Conservation (phyloP, 2,797 vertebrate species). For the Xiphorhynchus erythropygius region DNA sequence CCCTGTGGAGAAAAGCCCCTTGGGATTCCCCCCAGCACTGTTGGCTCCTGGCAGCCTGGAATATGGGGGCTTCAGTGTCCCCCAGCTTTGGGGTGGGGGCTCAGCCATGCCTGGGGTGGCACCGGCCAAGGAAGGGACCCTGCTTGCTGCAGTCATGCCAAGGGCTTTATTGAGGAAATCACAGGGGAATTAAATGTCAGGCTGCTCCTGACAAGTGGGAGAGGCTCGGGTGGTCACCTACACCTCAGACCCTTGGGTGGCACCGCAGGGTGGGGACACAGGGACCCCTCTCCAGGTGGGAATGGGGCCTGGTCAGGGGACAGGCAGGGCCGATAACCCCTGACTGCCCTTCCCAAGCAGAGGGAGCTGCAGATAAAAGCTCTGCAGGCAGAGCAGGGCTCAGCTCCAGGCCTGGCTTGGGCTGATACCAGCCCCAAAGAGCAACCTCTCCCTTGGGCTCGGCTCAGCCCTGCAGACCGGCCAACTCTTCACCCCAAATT, state of each 20-base stretch:
- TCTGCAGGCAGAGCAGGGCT: neutral
- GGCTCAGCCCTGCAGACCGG: neutral
- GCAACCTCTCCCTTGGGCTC: neutral
- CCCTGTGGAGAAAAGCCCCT: accelerated
- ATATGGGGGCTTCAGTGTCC: accelerated
- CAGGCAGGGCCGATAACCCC: neutral
- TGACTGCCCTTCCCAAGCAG: neutral
- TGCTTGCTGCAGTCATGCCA: accelerated
- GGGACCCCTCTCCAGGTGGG: neutral
- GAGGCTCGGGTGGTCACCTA: neutral
- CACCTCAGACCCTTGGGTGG: neutral
- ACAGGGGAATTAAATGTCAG: accelerated
- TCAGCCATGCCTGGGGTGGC: accelerated
- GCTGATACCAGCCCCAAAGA: slow-evolving; percentile 13
- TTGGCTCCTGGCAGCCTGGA: neutral
- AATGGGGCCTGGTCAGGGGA: neutral
- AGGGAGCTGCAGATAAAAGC: slow-evolving; percentile 31
- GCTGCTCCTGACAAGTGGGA: neutral
- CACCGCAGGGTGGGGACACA: neutral
- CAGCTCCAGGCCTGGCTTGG: slow-evolving; percentile 16
- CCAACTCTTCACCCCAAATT: neutral
- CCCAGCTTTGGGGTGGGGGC: neutral
- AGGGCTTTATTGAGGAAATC: neutral
- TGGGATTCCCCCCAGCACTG: neutral
- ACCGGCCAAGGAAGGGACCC: accelerated